phyloP scores from a whole-genome alignment of 2,797 vertebrate genomes.

The Notolabrus celidotus region DNA sequence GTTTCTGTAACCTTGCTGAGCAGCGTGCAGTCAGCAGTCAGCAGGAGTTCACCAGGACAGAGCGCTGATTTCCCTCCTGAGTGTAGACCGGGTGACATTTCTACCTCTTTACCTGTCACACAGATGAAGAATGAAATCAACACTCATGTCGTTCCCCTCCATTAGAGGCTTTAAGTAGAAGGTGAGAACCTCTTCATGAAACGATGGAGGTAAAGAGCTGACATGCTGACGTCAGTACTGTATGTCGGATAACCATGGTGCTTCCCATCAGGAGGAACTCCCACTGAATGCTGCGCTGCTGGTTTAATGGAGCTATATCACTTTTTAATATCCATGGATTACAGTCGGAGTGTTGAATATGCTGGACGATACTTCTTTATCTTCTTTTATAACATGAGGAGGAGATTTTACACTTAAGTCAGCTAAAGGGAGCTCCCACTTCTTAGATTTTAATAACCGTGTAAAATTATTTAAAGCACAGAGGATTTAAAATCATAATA shows the following conservation, averaged over 20 bases:
- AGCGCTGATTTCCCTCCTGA: not conserved
- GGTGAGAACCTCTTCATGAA: conserved; percentile 55
- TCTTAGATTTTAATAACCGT: no score
- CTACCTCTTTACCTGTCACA: conserved; percentile 45
- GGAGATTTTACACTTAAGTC: no score
- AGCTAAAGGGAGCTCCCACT: no score
- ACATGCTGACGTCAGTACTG: conserved; percentile 10
- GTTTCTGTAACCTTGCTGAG: no score
- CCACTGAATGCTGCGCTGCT: not conserved
- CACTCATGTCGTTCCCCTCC: conserved; percentile 51
- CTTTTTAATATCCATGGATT: not conserved
- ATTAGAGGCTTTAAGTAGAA: conserved; percentile 71
- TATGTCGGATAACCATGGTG: not conserved
- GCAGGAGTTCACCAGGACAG: no score
- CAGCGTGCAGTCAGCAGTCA: no score
- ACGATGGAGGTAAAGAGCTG: conserved; percentile 36
- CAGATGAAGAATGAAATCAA: conserved; percentile 56
- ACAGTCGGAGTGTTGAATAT: no score
- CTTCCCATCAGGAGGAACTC: conserved; percentile 7
- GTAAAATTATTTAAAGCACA: no score
- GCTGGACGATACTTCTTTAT: no score
- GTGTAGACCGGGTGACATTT: conserved; percentile 53
- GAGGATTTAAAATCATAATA: no score
- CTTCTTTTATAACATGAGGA: no score
- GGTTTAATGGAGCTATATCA: not conserved